phyloP scores from a whole-genome alignment of 2,888 invertebrate species.

The Tachina fera region DNA sequence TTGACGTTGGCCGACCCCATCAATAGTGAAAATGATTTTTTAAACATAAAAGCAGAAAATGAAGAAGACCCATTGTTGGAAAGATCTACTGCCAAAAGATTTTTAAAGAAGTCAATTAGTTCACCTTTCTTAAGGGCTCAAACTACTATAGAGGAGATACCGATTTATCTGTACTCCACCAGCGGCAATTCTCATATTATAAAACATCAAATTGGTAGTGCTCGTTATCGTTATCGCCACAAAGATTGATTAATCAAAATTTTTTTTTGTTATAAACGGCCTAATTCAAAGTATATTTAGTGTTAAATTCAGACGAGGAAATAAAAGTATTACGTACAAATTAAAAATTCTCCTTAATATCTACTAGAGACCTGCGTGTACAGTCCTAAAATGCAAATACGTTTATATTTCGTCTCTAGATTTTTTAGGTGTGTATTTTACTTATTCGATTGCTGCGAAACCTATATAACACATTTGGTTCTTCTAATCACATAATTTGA shows the following conservation, averaged over 20 bases:
- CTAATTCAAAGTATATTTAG: too few species aligned
- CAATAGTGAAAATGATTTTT: constrained; percentile 75
- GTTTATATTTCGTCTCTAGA: too few species aligned
- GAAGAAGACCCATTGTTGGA: constrained; percentile 77
- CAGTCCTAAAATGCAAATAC: too few species aligned
- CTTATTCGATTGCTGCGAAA: too few species aligned
- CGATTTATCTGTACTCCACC: constrained; percentile 39
- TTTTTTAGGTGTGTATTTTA: too few species aligned
- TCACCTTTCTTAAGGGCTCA: constrained; percentile 74
- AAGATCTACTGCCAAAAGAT: constrained; percentile 56
- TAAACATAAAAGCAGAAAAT: constrained; percentile 72
- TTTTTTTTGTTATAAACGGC: too few species aligned
- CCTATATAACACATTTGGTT: too few species aligned
- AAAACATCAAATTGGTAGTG: constrained; percentile 58
- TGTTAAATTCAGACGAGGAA: too few species aligned
- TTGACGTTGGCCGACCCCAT: constrained; percentile 71
- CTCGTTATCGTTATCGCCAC: constrained; percentile 71
- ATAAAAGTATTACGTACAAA: too few species aligned
- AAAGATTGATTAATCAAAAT: constrained; percentile 30
- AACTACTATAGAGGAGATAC: constrained; percentile 78
- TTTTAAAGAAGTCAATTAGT: constrained; percentile 19
- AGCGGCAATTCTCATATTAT: constrained; percentile 59
- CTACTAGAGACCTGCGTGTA: too few species aligned
- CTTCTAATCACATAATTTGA: too few species aligned
- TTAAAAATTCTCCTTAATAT: too few species aligned